phyloP scores from a whole-genome alignment of 2,113 vertebrate species.

The Prionailurus bengalensis region DNA sequence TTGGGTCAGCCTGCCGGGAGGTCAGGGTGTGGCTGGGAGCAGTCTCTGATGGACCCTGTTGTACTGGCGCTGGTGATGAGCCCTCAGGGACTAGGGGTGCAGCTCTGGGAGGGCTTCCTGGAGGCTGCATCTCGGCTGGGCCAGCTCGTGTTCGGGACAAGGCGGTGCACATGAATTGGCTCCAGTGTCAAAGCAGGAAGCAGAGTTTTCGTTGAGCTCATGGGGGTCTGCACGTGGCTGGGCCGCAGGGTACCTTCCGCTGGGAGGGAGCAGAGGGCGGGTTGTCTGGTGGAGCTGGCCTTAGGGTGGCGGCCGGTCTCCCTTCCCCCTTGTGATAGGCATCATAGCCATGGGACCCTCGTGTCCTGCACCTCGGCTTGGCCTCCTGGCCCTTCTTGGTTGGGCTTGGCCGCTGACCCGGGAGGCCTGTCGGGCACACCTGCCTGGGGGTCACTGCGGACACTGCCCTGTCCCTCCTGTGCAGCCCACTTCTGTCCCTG shows the following conservation, averaged over 20 bases:
- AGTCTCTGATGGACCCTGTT: not conserved
- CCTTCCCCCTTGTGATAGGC: not conserved
- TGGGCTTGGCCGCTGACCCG: rapidly evolving
- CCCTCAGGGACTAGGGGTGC: not conserved
- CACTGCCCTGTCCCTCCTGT: not conserved
- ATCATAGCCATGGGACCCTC: rapidly evolving
- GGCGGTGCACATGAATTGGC: rapidly evolving
- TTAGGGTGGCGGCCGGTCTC: too few relatives aligned
- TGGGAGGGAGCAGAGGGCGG: not conserved
- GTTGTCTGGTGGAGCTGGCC: rapidly evolving
- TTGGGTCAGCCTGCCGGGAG: not conserved
- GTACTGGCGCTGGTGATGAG: not conserved
- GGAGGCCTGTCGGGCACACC: too few relatives aligned
- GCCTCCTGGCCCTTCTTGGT: not conserved
- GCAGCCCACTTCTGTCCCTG: not conserved
- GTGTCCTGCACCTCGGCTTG: not conserved
- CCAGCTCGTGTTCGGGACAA: not conserved
- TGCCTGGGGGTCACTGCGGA: not conserved
- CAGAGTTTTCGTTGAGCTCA: not conserved
- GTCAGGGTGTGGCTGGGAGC: not conserved
- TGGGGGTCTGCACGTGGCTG: not conserved
- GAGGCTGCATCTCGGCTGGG: not conserved
- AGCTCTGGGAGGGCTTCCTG: not conserved
- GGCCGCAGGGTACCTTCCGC: not conserved
- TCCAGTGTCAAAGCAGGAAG: not conserved